A percentile compares a stretch with the other conserved stretches of the same genome.
Conservation (phyloP, 2,113 vertebrate genomes). For the Calypte anna region DNA sequence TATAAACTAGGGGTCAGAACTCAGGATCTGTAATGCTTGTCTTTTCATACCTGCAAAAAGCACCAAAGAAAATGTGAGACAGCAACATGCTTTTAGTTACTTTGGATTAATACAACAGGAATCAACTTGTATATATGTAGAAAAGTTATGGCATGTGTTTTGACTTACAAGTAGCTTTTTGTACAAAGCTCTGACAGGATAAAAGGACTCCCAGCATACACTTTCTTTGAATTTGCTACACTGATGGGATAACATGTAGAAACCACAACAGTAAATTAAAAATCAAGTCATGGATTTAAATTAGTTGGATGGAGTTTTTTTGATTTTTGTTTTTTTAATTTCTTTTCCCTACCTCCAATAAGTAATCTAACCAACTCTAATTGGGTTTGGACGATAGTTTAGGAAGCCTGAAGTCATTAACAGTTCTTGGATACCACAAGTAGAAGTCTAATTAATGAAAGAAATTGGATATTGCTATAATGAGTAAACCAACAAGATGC, state of each 20-base stretch:
- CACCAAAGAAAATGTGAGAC: not conserved
- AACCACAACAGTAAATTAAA: not conserved
- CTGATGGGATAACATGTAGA: not conserved
- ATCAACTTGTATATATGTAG: not conserved
- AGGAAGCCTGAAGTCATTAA: not conserved
- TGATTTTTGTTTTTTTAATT: not conserved
- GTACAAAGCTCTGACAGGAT: not conserved
- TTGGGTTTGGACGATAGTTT: not conserved
- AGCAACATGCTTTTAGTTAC: not conserved
- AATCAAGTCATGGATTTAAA: not conserved
- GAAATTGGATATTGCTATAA: not conserved
- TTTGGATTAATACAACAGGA: not conserved
- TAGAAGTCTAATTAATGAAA: not conserved
- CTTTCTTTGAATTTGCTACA: not conserved
- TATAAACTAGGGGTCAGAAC: not conserved
- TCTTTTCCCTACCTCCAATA: rapidly evolving
- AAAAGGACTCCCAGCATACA: not conserved
- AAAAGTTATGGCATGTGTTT: not conserved
- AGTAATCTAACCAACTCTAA: not conserved
- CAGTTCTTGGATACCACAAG: not conserved
- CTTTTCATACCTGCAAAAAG: not conserved
- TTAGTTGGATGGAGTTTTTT: not conserved
- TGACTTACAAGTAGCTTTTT: not conserved
- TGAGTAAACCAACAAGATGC: not conserved
- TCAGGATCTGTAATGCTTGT: not conserved